Conservation (phyloP, 2,888 invertebrate genomes). For the Heliconius hortense region DNA sequence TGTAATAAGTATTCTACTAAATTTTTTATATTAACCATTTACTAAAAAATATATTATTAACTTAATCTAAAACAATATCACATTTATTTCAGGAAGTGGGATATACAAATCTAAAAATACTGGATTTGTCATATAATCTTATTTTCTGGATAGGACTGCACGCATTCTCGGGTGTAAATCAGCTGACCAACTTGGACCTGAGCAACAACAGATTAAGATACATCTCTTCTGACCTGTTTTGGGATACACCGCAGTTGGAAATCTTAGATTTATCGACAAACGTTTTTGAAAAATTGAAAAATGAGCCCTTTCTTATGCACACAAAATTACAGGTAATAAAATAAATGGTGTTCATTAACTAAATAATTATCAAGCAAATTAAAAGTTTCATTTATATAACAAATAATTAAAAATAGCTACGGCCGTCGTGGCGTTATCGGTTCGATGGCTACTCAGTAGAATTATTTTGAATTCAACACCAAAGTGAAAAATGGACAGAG, state of each 20-base stretch:
- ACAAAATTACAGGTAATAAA: conserved; percentile 69
- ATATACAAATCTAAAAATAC: conserved; percentile 71
- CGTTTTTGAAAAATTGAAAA: conserved; percentile 80
- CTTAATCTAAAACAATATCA: neutral
- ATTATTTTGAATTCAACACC: too few species aligned
- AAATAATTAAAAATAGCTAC: too few species aligned
- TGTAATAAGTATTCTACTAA: neutral
- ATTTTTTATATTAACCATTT: neutral
- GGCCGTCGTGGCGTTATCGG: too few species aligned
- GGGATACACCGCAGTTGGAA: conserved; percentile 76
- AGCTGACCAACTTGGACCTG: conserved; percentile 80
- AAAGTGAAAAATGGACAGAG: neutral
- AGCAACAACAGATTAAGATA: conserved; percentile 84
- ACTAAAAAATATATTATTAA: neutral
- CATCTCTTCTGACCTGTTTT: conserved; percentile 80
- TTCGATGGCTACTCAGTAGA: too few species aligned
- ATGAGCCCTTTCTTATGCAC: conserved; percentile 82
- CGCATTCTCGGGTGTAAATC: conserved; percentile 79
- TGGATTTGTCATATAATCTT: conserved; percentile 82
- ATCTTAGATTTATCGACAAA: conserved; percentile 84
- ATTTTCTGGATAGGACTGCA: conserved; percentile 84
- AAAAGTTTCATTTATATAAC: neutral
- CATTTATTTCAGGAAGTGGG: conserved; percentile 70
- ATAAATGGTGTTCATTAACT: conserved; percentile 29
- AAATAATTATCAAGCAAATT: neutral